A percentile compares a stretch with the other conserved stretches of the same genome.
Conservation (phyloP, 2,113 vertebrate genomes). For the Tautogolabrus adspersus region DNA sequence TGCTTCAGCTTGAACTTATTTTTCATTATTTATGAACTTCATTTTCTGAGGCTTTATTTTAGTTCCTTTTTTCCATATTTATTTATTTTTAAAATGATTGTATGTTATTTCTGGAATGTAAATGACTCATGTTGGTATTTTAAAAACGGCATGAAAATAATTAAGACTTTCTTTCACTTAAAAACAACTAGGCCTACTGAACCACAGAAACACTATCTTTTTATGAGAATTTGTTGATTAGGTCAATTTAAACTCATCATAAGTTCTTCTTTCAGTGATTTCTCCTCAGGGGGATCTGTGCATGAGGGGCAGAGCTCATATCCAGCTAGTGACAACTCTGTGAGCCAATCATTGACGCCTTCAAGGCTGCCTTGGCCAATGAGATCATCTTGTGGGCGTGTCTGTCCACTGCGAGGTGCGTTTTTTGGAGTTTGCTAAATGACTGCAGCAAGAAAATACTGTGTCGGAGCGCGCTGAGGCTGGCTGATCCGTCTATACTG, state of each 20-base stretch:
- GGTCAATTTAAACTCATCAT: constrained; percentile 33
- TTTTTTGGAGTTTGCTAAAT: constrained; percentile 95
- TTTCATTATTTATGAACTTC: no score
- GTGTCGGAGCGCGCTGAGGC: constrained; percentile 77
- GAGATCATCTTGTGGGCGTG: constrained; percentile 86
- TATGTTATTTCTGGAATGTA: no score
- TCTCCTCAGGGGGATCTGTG: constrained; percentile 1
- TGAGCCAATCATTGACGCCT: constrained; percentile 75
- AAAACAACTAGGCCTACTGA: no score
- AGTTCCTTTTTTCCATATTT: no score
- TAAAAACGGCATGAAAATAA: no score
- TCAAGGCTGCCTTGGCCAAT: constrained; percentile 83
- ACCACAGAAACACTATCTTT: no score
- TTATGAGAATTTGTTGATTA: no score
- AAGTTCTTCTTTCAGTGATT: constrained; percentile 29
- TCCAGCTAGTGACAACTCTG: constrained; percentile 71
- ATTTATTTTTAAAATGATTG: no score
- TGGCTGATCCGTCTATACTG: constrained; percentile 57
- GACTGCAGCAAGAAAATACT: constrained; percentile 96
- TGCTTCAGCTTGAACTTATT: no score
- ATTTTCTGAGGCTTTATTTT: no score
- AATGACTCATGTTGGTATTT: no score
- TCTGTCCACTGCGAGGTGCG: constrained; percentile 83
- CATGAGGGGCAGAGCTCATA: constrained; percentile 18
- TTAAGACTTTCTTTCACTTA: no score